Percentiles rank a stretch among this genome's conserved stretches.
These are phyloP conservation scores for Cosmopolites sordidus DNA, from an alignment of 2,888 invertebrate genomes.

Conservation along the genomic window DNA sequence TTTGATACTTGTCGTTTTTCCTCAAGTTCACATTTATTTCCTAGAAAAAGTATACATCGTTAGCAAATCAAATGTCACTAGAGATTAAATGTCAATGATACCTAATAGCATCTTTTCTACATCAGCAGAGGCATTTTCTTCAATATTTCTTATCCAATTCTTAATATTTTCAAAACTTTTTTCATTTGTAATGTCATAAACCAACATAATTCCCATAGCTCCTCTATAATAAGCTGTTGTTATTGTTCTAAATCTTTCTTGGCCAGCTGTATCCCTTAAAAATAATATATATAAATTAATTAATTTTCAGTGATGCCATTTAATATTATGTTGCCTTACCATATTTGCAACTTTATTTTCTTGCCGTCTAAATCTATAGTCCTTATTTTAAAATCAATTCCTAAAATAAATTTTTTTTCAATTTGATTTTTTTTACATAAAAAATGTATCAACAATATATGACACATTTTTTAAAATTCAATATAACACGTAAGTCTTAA, in stretches of 20 bases:
- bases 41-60: slow-evolving; percentile 6
- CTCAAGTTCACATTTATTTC: slow-evolving; percentile 77
- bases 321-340: slow-evolving; percentile 42
- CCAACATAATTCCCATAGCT: slow-evolving; percentile 99
- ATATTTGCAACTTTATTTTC: slow-evolving; percentile 98
- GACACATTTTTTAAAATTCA: no score
- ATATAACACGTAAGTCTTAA: no score
- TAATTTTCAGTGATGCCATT: background rate
- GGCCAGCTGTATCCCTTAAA: slow-evolving; percentile 95
- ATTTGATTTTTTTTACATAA: no score
- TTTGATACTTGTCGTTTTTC: slow-evolving; percentile 93
- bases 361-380: slow-evolving; percentile 97
- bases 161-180: slow-evolving; percentile 99
- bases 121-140: slow-evolving; percentile 97
- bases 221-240: slow-evolving; percentile 99
- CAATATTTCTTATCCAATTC: slow-evolving; percentile 98
- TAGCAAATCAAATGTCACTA: background rate
- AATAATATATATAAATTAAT: background rate
- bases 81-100: slow-evolving; percentile 5
- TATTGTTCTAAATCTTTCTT: slow-evolving; percentile 97
- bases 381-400: slow-evolving; percentile 98
- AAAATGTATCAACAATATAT: no score
- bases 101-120: slow-evolving; percentile 91
- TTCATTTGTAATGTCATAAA: slow-evolving; percentile 98
- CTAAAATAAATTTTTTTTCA: slow-evolving; percentile 54